Evolutionary conservation across 2,113 vertebrate species (phyloP).

Genomic region (Brachypodius melanocephalos): DNA sequence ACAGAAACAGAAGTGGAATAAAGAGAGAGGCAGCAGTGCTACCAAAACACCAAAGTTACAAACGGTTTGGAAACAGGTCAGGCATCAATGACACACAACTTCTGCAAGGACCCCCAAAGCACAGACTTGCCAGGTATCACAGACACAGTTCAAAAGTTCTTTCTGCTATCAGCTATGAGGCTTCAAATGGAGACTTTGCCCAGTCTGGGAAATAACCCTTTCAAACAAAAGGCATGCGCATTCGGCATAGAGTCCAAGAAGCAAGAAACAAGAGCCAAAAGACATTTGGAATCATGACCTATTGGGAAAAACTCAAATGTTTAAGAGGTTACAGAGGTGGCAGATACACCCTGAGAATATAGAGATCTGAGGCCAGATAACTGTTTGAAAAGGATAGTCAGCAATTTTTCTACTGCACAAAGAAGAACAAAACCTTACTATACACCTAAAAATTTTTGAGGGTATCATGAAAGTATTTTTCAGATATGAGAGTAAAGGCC

Average conservation of each 20-base stretch:
- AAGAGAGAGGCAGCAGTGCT: neutral
- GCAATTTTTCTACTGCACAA: neutral
- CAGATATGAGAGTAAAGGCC: neutral
- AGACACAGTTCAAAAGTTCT: neutral
- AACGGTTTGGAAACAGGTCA: accelerated
- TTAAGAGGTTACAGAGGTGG: neutral
- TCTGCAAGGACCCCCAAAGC: neutral
- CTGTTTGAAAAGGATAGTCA: neutral
- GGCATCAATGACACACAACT: neutral
- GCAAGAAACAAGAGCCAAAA: neutral
- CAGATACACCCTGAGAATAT: neutral
- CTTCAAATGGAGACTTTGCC: neutral
- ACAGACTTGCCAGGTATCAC: neutral
- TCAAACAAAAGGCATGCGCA: neutral
- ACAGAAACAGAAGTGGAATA: neutral
- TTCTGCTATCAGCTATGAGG: neutral
- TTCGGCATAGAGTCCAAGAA: neutral
- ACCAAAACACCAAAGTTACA: neutral
- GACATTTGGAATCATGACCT: neutral
- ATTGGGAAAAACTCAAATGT: neutral
- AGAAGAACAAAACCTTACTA: neutral
- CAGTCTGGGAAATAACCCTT: neutral
- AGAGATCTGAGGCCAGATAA: neutral
- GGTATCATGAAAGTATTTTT: neutral
- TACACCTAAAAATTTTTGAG: neutral